These are phyloP conservation scores for Berghia stephanieae DNA, from an alignment of 1,140 invertebrate genomes.

Conservation along the genomic window DNA sequence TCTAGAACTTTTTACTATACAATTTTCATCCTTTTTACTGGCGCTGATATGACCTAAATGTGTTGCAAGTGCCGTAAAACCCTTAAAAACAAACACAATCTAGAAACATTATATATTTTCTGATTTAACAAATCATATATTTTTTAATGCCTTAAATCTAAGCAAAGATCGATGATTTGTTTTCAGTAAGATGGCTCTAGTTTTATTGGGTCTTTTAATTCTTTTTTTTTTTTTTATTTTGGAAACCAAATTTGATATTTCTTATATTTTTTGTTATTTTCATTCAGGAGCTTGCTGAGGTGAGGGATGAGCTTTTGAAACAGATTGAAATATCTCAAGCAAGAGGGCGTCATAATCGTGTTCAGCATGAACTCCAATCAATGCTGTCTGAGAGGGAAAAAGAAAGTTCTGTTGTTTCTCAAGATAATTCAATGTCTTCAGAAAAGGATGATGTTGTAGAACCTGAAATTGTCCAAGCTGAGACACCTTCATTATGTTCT, in stretches of 20 bases:
- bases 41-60: no score
- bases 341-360: slow-evolving; percentile 11
- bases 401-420: background rate
- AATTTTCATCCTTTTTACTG: no score
- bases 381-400: slow-evolving; percentile 4
- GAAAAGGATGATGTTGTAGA: background rate
- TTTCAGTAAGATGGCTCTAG: no score
- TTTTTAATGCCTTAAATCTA: no score
- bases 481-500: no score
- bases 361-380: slow-evolving; percentile 41
- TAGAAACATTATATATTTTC: no score
- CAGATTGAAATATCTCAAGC: slow-evolving; percentile 46
- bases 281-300: slow-evolving; percentile 54
- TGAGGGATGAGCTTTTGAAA: slow-evolving; percentile 48
- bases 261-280: slow-evolving; percentile 9
- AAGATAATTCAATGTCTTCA: background rate
- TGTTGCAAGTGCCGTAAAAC: no score
- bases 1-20: no score
- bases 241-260: slow-evolving; percentile 2
- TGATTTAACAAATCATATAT: no score
- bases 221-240: background rate
- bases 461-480: no score
- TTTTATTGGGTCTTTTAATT: background rate
- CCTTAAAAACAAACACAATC: no score
- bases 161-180: no score